Evolutionary conservation across 2,888 invertebrate species (phyloP).

Genomic region (Agrilus mali): DNA sequence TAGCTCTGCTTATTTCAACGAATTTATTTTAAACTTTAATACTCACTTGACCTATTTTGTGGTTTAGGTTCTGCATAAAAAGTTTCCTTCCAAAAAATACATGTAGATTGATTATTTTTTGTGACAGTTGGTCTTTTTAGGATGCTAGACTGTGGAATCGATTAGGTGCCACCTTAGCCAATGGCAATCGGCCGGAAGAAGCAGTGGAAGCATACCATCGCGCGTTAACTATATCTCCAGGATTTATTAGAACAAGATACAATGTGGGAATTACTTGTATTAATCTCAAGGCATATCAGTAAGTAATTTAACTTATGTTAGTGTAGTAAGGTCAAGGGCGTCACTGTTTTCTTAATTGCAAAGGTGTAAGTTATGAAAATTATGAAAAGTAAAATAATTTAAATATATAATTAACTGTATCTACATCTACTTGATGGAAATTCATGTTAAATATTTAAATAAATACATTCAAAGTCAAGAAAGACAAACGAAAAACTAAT

Average conservation of each 20-base stretch:
- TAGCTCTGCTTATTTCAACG: not conserved
- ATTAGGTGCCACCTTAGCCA: conserved; percentile 92
- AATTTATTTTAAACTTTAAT: not conserved
- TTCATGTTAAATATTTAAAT: too few relatives aligned
- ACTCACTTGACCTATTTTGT: not conserved
- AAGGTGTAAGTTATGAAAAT: too few relatives aligned
- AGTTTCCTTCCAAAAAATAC: not conserved
- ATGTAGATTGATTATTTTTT: not conserved
- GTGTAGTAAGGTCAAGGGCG: too few relatives aligned
- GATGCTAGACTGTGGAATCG: conserved; percentile 95
- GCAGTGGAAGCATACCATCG: conserved; percentile 92
- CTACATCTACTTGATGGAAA: too few relatives aligned
- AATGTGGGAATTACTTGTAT: conserved; percentile 97
- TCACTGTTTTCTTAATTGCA: too few relatives aligned
- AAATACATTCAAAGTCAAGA: too few relatives aligned
- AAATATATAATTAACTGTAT: too few relatives aligned
- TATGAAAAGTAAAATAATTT: too few relatives aligned
- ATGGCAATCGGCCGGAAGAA: conserved; percentile 88
- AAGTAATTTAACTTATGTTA: conserved; percentile 9
- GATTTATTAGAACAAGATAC: conserved; percentile 92
- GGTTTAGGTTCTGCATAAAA: not conserved
- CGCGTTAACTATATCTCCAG: conserved; percentile 83
- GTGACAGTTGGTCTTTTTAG: conserved; percentile 34
- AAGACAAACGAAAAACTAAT: too few relatives aligned
- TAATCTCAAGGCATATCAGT: conserved; percentile 75